phyloP scores from a whole-genome alignment of 2,113 vertebrate genomes.

The Macquaria ambigua region DNA sequence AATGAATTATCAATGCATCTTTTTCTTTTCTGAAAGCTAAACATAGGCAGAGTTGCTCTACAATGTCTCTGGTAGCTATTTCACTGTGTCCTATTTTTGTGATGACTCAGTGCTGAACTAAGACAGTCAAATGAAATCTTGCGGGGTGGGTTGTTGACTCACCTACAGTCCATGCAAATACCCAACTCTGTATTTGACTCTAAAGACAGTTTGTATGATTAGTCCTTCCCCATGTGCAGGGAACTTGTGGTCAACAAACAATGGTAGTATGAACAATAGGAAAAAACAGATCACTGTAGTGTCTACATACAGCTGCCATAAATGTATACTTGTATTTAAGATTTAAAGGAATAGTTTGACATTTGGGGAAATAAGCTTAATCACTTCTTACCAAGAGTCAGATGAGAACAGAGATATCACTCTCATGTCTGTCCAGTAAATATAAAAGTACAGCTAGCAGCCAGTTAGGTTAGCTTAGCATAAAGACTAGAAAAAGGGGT shows the following conservation, averaged over 20 bases:
- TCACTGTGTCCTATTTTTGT: constrained; percentile 19
- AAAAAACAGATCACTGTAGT: neutral
- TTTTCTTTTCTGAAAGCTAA: constrained; percentile 28
- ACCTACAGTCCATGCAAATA: constrained; percentile 70
- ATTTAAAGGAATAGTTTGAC: neutral
- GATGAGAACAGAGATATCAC: neutral
- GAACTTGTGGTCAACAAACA: constrained; percentile 8
- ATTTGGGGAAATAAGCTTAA: neutral
- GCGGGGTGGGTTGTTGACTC: constrained; percentile 40
- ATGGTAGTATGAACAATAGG: constrained; percentile 2
- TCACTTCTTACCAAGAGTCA: neutral
- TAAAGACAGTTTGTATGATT: constrained; percentile 60
- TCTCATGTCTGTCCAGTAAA: neutral
- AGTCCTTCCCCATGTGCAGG: constrained; percentile 18
- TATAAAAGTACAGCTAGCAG: neutral
- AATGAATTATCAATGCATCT: neutral
- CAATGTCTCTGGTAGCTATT: neutral
- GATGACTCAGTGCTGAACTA: constrained; percentile 63
- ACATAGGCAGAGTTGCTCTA: neutral
- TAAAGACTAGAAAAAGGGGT: neutral
- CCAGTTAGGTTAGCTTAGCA: neutral
- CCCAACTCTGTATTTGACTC: constrained; percentile 51
- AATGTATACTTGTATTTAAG: too few species aligned
- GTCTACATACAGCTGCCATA: neutral
- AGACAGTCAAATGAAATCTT: constrained; percentile 50